phyloP scores from a whole-genome alignment of 2,888 invertebrate genomes.

The Mellilla xanthometata region DNA sequence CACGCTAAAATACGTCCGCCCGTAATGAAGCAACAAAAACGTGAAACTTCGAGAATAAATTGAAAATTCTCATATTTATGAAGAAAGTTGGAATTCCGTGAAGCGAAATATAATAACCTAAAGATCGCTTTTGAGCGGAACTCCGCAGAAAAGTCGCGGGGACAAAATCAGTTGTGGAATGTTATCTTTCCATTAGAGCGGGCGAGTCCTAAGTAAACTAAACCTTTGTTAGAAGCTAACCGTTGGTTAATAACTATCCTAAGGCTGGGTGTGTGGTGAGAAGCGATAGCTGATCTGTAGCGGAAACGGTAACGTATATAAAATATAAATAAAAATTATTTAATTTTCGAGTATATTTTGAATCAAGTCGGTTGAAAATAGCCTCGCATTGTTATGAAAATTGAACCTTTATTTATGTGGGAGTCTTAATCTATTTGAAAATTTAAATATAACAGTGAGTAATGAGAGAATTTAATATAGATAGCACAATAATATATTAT shows the following conservation, averaged over 20 bases:
- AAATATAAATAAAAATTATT: too few species aligned
- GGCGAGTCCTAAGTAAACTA: slow-evolving; percentile 56
- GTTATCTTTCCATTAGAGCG: slow-evolving; percentile 62
- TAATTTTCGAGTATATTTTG: too few species aligned
- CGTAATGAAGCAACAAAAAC: slow-evolving; percentile 18
- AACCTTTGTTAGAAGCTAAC: slow-evolving; percentile 32
- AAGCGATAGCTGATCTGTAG: slow-evolving; percentile 3
- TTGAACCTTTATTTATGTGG: too few species aligned
- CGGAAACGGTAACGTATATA: neutral
- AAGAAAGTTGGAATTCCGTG: slow-evolving; percentile 20
- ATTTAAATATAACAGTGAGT: too few species aligned
- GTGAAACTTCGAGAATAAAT: slow-evolving; percentile 15
- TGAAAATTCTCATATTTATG: slow-evolving; percentile 23
- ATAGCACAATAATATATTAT: too few species aligned
- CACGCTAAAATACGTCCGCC: slow-evolving; percentile 7
- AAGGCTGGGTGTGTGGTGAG: slow-evolving; percentile 10
- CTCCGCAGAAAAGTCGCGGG: slow-evolving; percentile 31
- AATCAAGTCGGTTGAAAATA: too few species aligned
- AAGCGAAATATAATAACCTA: slow-evolving; percentile 19
- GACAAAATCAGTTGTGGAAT: slow-evolving; percentile 36
- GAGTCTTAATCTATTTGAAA: too few species aligned
- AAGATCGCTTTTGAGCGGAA: slow-evolving; percentile 20
- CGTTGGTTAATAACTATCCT: slow-evolving; percentile 39
- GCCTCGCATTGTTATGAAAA: too few species aligned
- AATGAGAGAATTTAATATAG: too few species aligned